Conservation (phyloP, 2,888 invertebrate species). For the Phania funesta region DNA sequence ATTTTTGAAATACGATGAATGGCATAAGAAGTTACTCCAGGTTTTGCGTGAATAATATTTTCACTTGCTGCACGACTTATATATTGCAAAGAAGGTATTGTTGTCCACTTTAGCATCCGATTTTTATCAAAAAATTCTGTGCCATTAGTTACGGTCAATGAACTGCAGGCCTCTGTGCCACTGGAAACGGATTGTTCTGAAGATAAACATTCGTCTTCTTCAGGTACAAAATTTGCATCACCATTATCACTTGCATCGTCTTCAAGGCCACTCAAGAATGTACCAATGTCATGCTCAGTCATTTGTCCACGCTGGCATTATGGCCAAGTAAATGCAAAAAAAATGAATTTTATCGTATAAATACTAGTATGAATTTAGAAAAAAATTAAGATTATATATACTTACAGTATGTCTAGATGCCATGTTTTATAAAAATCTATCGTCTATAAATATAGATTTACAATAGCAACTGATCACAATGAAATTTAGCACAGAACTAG, state of each 20-base stretch:
- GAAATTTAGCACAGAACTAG: conserved; percentile 32
- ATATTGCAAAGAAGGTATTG: too few species aligned
- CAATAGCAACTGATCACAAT: conserved; percentile 22
- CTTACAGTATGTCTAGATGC: conserved; percentile 20
- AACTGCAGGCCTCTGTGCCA: background rate
- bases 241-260: too few species aligned
- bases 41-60: background rate
- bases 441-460: conserved; percentile 16
- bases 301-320: conserved; percentile 11
- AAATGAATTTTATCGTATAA: too few species aligned
- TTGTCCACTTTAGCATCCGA: background rate
- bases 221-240: conserved; percentile 3
- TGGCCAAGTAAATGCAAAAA: conserved; percentile 1
- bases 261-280: too few species aligned
- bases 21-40: too few species aligned
- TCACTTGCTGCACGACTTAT: too few species aligned
- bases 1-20: background rate
- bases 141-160: too few species aligned
- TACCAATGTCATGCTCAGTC: too few species aligned
- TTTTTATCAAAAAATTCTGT: too few species aligned
- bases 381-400: background rate
- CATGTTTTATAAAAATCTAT: too few species aligned
- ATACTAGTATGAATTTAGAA: too few species aligned
- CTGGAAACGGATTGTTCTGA: conserved; percentile 1
- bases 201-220: background rate